Evolutionary conservation across 2,797 vertebrate species (phyloP).

Genomic region (Macropodus opercularis): DNA sequence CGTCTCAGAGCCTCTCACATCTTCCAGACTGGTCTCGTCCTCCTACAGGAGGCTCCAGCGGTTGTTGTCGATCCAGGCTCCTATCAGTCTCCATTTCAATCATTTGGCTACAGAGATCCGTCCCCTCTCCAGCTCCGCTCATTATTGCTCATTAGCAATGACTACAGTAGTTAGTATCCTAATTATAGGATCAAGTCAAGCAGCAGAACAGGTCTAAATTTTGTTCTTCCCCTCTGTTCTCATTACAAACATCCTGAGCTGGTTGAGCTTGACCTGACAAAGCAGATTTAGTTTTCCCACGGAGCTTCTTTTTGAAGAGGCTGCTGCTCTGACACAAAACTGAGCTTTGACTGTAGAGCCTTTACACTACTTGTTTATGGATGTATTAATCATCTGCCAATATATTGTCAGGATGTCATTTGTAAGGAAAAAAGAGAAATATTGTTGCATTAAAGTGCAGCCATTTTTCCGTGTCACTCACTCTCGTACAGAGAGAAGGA

Average conservation of each 20-base stretch:
- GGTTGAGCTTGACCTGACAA: not conserved
- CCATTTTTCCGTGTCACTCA: conserved; percentile 16
- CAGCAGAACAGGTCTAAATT: conserved; percentile 10
- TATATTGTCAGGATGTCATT: not conserved
- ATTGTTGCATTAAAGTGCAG: too few species aligned
- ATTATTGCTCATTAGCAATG: conserved; percentile 60
- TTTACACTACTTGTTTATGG: not conserved
- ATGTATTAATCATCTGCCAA: not conserved
- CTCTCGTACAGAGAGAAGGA: not conserved
- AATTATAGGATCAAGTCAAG: conserved; percentile 37
- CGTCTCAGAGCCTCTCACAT: conserved; percentile 2
- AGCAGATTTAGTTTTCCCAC: conserved; percentile 19
- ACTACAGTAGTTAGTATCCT: conserved; percentile 48
- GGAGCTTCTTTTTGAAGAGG: not conserved
- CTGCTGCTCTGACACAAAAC: not conserved
- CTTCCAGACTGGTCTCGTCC: conserved; percentile 3
- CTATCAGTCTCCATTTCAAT: conserved; percentile 32
- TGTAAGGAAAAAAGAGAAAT: not conserved
- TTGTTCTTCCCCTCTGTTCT: conserved; percentile 8
- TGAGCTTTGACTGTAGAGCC: not conserved
- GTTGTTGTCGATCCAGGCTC: conserved; percentile 1
- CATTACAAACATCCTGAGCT: conserved; percentile 35
- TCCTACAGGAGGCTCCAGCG: not conserved
- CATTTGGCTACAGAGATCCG: conserved; percentile 22
- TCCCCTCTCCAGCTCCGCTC: conserved; percentile 38